Evolutionary conservation across 2,113 vertebrate genomes (phyloP), one percentile per base, ranked within the genome.

Genomic region (Cromileptes altivelis): DNA sequence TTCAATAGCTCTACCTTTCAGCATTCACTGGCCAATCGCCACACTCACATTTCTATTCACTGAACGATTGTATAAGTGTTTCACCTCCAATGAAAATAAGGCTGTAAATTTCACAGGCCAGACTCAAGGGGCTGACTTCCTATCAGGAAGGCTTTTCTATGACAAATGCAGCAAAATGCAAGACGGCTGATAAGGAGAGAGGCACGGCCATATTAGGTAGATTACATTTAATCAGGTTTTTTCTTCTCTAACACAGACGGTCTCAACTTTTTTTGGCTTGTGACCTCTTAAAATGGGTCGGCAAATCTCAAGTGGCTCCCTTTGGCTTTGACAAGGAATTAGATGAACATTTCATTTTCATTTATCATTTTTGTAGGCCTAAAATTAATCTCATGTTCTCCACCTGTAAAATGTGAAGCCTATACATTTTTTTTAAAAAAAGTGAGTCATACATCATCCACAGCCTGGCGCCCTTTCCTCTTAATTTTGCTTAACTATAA

Each of bases 81-180:
- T 87, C 33, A 79, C 78, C 25, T 82, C 86, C 82, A 89, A 76
- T 75, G 71, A 85, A 90, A 89, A 94, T 75, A 80, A 82, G n/a
- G 75, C 74, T 70, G 45, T 73, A 55, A 62, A 69, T 65, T 67
- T 70, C 33, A 78, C 79, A 27, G 56, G 77, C 73, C 40, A 27
- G 47, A 52, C 47, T 21, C 1, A 23, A 75, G 60, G 70, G 70
- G 15, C 75, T 3, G 67, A 70, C 82, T 90, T 91, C 85, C 85
- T 82, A n/a, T 73, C 58, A 75, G 87, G 82, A 84, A 90, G 13
- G 18, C 56, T 40, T 73, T 56, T 30, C 30, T 50, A 0, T 82
- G 73, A 74, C 49, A 82, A 83, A 78, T 23, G 45, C 40, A 64
- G 12, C 6, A 13, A 78, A 86, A 72, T 37, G 9, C 79, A 42